These are phyloP conservation scores for Musca vetustissima DNA, from an alignment of 1,140 invertebrate species.

Conservation along the genomic window DNA sequence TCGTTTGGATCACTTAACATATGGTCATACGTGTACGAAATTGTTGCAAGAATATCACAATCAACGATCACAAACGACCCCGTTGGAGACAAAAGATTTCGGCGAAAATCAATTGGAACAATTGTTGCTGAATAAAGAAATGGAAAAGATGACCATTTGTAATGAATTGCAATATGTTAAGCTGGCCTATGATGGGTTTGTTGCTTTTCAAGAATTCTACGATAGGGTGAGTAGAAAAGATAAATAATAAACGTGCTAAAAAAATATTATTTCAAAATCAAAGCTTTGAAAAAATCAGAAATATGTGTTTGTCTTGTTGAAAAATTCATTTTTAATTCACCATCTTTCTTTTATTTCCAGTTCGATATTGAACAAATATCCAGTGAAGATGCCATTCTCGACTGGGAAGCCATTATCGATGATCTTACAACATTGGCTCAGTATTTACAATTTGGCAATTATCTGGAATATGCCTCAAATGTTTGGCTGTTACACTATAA, in stretches of 20 bases:
- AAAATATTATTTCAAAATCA: no score
- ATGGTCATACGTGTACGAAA: constrained; percentile 32
- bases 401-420: constrained; percentile 47
- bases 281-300: no score
- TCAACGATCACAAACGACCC: not conserved
- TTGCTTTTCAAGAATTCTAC: constrained; percentile 35
- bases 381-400: constrained; percentile 36
- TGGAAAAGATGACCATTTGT: constrained; percentile 31
- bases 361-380: constrained; percentile 35
- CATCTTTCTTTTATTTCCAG: constrained; percentile 19
- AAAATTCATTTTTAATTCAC: not conserved
- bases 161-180: constrained; percentile 35
- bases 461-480: constrained; percentile 31
- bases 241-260: no score
- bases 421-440: constrained; percentile 36
- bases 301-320: no score
- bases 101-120: constrained; percentile 35
- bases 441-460: constrained; percentile 40
- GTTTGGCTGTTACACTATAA: constrained; percentile 42
- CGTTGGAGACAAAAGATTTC: constrained; percentile 32
- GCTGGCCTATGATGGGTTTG: constrained; percentile 31
- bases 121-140: constrained; percentile 32
- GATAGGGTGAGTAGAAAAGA: constrained; percentile 31
- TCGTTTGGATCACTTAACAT: constrained; percentile 36
- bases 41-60: not conserved